Conservation (phyloP, 2,888 invertebrate species). For the Campaea margaritaria region DNA sequence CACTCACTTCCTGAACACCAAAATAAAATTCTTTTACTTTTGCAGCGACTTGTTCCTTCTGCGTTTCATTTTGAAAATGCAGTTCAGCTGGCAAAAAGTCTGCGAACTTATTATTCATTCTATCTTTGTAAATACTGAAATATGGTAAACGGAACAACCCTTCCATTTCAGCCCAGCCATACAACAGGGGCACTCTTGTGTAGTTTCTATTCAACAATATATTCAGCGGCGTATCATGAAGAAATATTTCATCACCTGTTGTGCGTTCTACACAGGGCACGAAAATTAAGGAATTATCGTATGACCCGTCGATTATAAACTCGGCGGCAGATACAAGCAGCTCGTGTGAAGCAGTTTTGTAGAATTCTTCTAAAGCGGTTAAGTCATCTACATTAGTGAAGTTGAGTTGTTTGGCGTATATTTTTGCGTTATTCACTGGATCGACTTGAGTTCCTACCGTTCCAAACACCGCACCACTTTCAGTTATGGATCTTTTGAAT, state of each 20-base stretch:
- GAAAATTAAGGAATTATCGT: too few relatives aligned
- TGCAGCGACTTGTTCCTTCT: constrained; percentile 19
- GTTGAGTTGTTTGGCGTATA: constrained; percentile 3
- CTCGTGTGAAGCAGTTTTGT: constrained; percentile 36
- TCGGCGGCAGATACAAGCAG: constrained; percentile 1
- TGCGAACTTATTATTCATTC: background rate
- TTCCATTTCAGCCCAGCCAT: constrained; percentile 14
- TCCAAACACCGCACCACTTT: constrained; percentile 49
- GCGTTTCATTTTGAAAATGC: background rate
- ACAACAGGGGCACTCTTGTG: constrained; percentile 33
- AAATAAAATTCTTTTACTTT: constrained; percentile 24
- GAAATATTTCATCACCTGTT: constrained; percentile 2
- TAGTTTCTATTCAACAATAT: constrained; percentile 19
- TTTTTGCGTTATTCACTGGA: constrained; percentile 54
- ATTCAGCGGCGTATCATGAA: background rate
- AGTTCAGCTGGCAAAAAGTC: background rate
- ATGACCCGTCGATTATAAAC: background rate
- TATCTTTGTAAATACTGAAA: background rate
- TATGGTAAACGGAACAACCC: background rate
- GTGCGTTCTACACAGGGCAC: background rate
- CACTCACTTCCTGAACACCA: constrained; percentile 6
- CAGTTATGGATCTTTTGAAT: constrained; percentile 56
- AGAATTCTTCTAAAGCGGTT: constrained; percentile 33
- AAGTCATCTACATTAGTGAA: constrained; percentile 10
- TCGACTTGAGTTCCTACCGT: constrained; percentile 28